Percentiles rank a stretch among this genome's conserved stretches.
Evolutionary conservation across 2,797 vertebrate species (phyloP).

Genomic region (Tarsius wallacei): DNA sequence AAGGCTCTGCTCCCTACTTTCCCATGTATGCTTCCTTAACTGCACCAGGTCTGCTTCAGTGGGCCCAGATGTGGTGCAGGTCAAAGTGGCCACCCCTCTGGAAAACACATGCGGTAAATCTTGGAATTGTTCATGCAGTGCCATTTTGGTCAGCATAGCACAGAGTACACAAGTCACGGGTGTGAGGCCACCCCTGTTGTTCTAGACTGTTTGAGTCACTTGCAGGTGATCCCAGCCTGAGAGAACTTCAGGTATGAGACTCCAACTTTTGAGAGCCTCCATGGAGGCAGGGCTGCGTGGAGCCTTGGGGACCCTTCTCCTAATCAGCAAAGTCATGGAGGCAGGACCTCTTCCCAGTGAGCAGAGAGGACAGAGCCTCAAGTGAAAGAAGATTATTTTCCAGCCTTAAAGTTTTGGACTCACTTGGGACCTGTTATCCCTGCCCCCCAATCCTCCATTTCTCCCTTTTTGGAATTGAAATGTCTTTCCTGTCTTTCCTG

Average conservation of each 20-base stretch:
- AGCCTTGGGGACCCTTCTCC: neutral
- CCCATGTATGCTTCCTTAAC: neutral
- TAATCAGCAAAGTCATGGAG: neutral
- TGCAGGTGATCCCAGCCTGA: neutral
- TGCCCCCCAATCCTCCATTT: neutral
- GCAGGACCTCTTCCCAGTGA: neutral
- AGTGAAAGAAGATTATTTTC: neutral
- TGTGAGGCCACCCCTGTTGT: neutral
- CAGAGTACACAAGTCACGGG: neutral
- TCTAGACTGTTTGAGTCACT: neutral
- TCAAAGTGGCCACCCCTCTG: neutral
- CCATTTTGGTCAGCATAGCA: neutral
- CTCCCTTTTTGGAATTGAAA: neutral
- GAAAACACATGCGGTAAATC: neutral
- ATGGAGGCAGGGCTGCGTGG: neutral
- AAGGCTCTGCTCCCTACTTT: neutral
- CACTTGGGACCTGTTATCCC: neutral
- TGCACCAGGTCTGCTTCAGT: neutral
- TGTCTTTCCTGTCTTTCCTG: neutral
- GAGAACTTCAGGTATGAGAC: neutral
- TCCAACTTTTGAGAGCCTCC: neutral
- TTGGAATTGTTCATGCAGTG: neutral
- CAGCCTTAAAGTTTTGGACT: neutral
- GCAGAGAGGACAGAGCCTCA: neutral
- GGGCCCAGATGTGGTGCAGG: too few relatives aligned